A percentile compares a stretch with the other conserved stretches of the same genome.
These are phyloP conservation scores for Ramphastos sulfuratus DNA, from an alignment of 2,113 vertebrate species.

Conservation along the genomic window DNA sequence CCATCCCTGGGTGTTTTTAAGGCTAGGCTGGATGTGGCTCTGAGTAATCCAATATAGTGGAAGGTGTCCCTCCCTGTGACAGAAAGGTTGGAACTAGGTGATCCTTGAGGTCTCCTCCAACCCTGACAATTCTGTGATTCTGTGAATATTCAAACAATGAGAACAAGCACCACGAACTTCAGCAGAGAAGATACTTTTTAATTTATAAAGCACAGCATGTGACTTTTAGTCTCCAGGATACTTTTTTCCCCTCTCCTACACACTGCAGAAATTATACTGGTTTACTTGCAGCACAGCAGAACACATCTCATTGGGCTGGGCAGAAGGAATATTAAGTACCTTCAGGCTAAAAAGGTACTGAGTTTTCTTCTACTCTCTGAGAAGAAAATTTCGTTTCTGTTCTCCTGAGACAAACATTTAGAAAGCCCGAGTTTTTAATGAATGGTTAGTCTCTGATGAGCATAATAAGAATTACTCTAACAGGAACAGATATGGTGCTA, in stretches of 20 bases:
- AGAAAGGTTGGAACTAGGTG: too few species aligned
- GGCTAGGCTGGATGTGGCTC: too few species aligned
- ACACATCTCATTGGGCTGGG: background rate
- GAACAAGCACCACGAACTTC: background rate
- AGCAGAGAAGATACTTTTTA: conserved; percentile 16
- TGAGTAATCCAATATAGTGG: too few species aligned
- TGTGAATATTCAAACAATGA: background rate
- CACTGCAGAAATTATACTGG: background rate
- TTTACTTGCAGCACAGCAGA: background rate
- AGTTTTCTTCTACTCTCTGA: background rate
- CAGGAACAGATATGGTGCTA: background rate
- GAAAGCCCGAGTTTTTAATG: conserved; percentile 5
- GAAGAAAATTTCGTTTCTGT: background rate
- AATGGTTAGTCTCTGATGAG: background rate
- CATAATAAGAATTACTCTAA: background rate
- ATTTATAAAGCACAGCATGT: background rate
- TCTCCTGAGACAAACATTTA: background rate
- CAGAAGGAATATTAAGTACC: conserved; percentile 4
- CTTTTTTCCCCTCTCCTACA: rapidly evolving
- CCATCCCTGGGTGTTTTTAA: too few species aligned
- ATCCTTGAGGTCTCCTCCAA: too few species aligned
- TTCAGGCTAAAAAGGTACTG: background rate
- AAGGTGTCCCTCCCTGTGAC: too few species aligned
- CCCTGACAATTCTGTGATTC: too few species aligned
- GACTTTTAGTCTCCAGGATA: background rate